A percentile compares a stretch with the other conserved stretches of the same genome.
Conservation (phyloP, 2,797 vertebrate species). For the Intellagama lesueurii region DNA sequence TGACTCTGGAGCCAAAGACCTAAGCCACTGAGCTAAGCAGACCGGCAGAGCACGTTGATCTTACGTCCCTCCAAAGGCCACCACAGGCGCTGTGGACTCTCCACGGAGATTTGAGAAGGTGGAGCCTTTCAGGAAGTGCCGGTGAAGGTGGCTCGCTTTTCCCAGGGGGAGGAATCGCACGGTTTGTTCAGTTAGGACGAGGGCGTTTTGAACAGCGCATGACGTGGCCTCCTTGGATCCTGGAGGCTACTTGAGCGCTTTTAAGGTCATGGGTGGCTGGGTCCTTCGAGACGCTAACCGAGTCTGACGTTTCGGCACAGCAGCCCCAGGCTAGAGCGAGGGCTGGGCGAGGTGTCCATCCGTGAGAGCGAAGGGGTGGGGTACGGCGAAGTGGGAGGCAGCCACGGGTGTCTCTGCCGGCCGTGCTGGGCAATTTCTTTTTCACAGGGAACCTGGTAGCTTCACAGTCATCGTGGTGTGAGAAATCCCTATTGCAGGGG, state of each 20-base stretch:
- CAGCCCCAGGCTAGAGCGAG: neutral
- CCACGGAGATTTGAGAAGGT: neutral
- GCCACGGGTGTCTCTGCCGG: too few species aligned
- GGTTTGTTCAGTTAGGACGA: neutral
- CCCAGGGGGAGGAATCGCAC: neutral
- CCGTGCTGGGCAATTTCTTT: too few species aligned
- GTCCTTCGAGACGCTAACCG: accelerated
- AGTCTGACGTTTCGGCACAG: neutral
- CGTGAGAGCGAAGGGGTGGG: neutral
- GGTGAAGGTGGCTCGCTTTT: neutral
- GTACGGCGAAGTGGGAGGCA: neutral
- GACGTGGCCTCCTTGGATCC: neutral
- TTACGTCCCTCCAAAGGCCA: too few species aligned
- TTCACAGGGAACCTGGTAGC: too few species aligned
- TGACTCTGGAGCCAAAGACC: too few species aligned
- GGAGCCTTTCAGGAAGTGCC: neutral
- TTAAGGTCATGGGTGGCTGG: too few species aligned
- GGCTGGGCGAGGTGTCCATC: neutral
- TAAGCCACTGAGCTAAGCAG: too few species aligned
- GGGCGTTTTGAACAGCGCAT: accelerated
- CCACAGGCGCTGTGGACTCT: neutral
- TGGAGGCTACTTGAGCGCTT: neutral
- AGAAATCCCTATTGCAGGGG: too few species aligned
- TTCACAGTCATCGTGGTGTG: too few species aligned
- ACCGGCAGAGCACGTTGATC: neutral